Evolutionary conservation across 1,140 invertebrate genomes (phyloP).

Genomic region (Penaeus indicus): DNA sequence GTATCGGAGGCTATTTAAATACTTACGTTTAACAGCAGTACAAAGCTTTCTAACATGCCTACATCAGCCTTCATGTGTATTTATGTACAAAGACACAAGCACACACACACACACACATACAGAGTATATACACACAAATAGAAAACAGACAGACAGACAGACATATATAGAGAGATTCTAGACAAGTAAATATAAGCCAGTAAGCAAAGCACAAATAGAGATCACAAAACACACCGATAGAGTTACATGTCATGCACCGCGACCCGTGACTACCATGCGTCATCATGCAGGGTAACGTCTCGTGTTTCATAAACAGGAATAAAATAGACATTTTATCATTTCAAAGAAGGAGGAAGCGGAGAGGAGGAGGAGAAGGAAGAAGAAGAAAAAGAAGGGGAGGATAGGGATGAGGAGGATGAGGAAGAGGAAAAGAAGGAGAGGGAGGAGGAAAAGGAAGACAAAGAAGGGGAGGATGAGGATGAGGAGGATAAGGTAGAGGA

Average conservation of each 20-base stretch:
- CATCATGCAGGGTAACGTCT: too few relatives aligned
- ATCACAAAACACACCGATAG: background rate
- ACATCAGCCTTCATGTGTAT: background rate
- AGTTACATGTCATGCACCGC: background rate
- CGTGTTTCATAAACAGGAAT: background rate
- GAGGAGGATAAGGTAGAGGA: too few relatives aligned
- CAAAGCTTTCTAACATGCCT: background rate
- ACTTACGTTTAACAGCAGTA: too few relatives aligned
- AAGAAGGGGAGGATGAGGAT: too few relatives aligned
- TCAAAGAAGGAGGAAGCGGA: background rate
- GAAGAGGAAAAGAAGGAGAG: too few relatives aligned
- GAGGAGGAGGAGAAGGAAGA: background rate
- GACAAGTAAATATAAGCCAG: background rate
- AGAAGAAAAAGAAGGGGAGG: background rate
- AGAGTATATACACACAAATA: conserved; percentile 18
- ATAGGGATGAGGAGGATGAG: too few relatives aligned
- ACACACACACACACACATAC: background rate
- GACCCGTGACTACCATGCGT: too few relatives aligned
- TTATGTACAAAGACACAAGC: background rate
- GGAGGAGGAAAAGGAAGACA: too few relatives aligned
- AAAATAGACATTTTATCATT: background rate
- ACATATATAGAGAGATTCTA: background rate
- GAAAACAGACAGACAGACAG: background rate
- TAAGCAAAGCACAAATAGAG: background rate
- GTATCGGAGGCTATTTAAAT: too few relatives aligned